Base-by-base conservation (phyloP, 1,140 invertebrate species). In the Tetragnatha versicolor region DNA sequence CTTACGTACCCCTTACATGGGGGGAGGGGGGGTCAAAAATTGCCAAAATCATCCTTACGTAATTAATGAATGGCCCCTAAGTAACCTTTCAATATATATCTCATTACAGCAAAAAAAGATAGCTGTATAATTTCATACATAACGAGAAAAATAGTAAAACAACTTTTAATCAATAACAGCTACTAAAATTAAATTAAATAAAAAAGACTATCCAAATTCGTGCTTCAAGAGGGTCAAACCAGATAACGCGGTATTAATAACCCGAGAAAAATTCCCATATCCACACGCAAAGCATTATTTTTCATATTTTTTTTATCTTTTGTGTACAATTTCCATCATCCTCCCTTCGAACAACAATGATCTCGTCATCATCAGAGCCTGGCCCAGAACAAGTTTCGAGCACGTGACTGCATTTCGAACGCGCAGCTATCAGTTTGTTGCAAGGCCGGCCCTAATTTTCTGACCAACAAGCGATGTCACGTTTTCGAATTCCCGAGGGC, bases 361-460 rank as follows among this genome's bases (percentile, higher is more conserved):
- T n/a, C 55, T 33, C 55, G 55, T 58, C 29, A 58, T 31, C 29
- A 17, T 33, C n/a, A 58, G 2, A 31, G 29, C 55, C 55, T 10
- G 49, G 49, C 20, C 2, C 20, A 58, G 55, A 33, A 58, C 31
- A 27, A 31, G 35, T 27, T 58, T 31, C 55, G 4, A n/a, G 10
- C 55, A 58, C 55, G 31, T 58, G 55, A 58, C 55, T 10, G 49
- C 20, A n/a, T 9, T 22, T 51, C 14, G 35, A 58, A 58, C 14
- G 29, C 55, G 20, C 55, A 27, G 31, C 14, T 5, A 31, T 33
- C 51, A 10, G 9, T 7, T 12, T 55, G 10, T 7, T 29, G 53
- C 53, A 58, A 58, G 53, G 53, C 33, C 53, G 33, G 53, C 53
- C 33, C 31, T 33, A 33, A 58, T 58, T 58, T 58, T 58, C 17